Conservation (phyloP, 35 echinoderm and acorn worm genomes). For the Holothuria glaberrima region DNA sequence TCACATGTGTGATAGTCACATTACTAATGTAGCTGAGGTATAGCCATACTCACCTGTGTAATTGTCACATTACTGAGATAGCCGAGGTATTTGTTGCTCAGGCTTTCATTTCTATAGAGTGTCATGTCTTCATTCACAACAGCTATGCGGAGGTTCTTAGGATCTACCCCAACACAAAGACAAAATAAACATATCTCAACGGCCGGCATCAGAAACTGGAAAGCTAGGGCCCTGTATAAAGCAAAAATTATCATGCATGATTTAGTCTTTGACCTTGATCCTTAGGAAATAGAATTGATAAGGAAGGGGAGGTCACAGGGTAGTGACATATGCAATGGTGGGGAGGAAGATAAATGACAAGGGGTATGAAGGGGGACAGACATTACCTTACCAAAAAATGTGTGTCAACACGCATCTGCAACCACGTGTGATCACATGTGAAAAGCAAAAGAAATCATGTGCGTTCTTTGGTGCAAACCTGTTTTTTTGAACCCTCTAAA, state of each 20-base stretch:
- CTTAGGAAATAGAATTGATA: too few species aligned
- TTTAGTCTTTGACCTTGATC: too few species aligned
- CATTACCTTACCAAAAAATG: too few species aligned
- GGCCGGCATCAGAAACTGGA: constrained; percentile 84
- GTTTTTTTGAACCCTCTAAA: too few species aligned
- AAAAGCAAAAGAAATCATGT: too few species aligned
- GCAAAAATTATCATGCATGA: background rate
- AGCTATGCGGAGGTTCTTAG: constrained; percentile 69
- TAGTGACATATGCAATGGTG: too few species aligned
- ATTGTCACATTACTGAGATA: constrained; percentile 68
- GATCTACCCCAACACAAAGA: constrained; percentile 76
- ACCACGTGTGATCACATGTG: too few species aligned
- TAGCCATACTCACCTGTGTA: constrained; percentile 64
- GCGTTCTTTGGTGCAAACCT: too few species aligned
- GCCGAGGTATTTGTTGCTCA: constrained; percentile 66
- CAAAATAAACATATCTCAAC: constrained; percentile 87
- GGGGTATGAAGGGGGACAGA: too few species aligned
- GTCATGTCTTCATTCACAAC: constrained; percentile 75
- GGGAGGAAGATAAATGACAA: too few species aligned
- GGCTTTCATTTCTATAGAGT: background rate
- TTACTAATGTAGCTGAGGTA: constrained; percentile 70
- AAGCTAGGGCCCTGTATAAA: constrained; percentile 64
- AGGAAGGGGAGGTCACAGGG: too few species aligned
- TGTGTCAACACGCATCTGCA: too few species aligned
- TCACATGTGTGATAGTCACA: background rate